A percentile compares a stretch with the other conserved stretches of the same genome.
Conservation (phyloP, 2,888 invertebrate species). For the Apamea crenata region DNA sequence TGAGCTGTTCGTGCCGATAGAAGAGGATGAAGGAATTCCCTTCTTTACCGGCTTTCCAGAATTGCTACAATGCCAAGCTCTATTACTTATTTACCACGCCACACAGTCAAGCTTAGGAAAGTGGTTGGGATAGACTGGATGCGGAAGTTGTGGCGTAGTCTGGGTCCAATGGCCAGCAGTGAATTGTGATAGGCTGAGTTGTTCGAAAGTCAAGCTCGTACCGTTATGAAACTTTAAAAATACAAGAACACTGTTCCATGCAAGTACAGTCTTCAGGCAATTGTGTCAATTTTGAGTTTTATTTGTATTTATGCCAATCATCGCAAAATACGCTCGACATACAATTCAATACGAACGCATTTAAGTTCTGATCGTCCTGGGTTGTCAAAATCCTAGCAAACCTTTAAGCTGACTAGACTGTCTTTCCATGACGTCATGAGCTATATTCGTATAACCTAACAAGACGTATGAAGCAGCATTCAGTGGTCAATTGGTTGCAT, state of each 20-base stretch:
- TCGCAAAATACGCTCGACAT: neutral
- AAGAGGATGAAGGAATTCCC: neutral
- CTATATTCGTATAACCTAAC: neutral
- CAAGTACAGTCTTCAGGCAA: too few relatives aligned
- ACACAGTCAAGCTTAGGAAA: neutral
- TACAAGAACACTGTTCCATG: neutral
- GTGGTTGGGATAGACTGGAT: neutral
- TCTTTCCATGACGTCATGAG: neutral
- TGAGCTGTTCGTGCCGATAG: neutral
- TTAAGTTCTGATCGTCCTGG: neutral
- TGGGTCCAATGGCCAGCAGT: too few relatives aligned
- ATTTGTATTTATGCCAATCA: neutral
- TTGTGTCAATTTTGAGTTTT: neutral
- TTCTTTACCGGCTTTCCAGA: neutral
- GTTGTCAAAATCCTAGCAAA: neutral
- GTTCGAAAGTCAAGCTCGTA: neutral
- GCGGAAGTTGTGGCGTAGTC: too few relatives aligned
- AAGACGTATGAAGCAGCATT: neutral
- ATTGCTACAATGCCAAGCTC: neutral
- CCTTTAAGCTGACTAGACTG: neutral
- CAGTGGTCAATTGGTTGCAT: neutral
- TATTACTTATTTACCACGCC: neutral
- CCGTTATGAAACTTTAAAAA: neutral
- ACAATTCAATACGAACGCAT: neutral
- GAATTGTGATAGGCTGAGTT: too few relatives aligned